Percentiles rank a stretch among this genome's conserved stretches.
Evolutionary conservation across 2,113 vertebrate genomes (phyloP).

Genomic region (Rhagologus leucostigma): DNA sequence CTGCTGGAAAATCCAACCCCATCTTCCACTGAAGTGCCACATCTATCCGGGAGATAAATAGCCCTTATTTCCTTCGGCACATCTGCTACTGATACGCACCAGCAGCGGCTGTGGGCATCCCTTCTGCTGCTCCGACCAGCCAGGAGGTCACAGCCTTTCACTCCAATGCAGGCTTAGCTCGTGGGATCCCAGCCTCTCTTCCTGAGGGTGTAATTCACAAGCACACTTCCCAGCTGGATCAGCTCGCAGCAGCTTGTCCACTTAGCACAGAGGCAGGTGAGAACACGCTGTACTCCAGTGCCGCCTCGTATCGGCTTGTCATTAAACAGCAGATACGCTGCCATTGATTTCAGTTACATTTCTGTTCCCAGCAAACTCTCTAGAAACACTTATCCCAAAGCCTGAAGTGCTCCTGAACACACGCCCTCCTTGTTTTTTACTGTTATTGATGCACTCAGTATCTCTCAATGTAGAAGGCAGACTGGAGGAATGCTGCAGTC

Average conservation of each 20-base stretch:
- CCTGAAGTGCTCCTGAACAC: neutral
- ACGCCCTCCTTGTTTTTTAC: neutral
- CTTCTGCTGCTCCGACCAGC: neutral
- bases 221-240: neutral
- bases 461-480: neutral
- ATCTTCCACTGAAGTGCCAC: neutral
- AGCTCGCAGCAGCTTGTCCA: neutral
- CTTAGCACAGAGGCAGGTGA: slow-evolving; percentile 21
- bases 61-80: neutral
- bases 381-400: neutral
- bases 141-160: neutral
- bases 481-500: neutral
- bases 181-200: neutral
- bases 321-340: neutral
- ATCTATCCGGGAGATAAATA: neutral
- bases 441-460: neutral
- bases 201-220: neutral
- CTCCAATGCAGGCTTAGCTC: rapidly evolving
- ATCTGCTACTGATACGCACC: neutral
- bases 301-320: neutral
- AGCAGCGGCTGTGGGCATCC: neutral
- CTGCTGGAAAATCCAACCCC: neutral
- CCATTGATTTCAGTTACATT: slow-evolving; percentile 39
- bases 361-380: neutral
- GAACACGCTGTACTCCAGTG: neutral